Evolutionary conservation across 2,888 invertebrate species (phyloP).

Genomic region (Epinotia ramella): DNA sequence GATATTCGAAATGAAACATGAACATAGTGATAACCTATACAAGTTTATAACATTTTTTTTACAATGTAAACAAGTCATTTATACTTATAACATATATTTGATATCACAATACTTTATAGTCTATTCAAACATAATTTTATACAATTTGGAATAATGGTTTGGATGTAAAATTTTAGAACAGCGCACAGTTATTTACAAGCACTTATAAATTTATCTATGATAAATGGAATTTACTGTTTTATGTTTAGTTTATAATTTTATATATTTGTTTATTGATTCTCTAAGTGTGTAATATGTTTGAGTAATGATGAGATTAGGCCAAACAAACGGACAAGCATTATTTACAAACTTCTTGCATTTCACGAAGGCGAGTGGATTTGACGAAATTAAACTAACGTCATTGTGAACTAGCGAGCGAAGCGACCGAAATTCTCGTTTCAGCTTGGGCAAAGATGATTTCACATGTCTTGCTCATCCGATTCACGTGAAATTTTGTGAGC

Average conservation of each 20-base stretch:
- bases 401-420: no score
- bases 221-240: constrained; percentile 5
- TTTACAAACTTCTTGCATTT: neutral
- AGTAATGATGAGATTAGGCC: no score
- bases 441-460: no score
- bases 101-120: constrained; percentile 83
- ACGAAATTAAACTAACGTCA: no score
- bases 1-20: constrained; percentile 64
- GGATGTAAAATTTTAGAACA: constrained; percentile 18
- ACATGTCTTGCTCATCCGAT: no score
- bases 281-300: neutral
- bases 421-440: no score
- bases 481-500: no score
- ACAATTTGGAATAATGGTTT: constrained; percentile 45
- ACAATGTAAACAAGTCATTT: constrained; percentile 66
- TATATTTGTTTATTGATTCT: constrained; percentile 7
- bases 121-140: constrained; percentile 64
- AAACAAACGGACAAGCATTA: no score
- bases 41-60: constrained; percentile 73
- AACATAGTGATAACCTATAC: constrained; percentile 62
- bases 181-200: constrained; percentile 13
- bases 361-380: neutral
- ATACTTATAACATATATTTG: constrained; percentile 69
- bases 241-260: neutral
- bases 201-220: neutral